A percentile compares a stretch with the other conserved stretches of the same genome.
These are phyloP conservation scores for Pheucticus melanocephalus DNA, from an alignment of 2,113 vertebrate genomes.

Conservation along the genomic window DNA sequence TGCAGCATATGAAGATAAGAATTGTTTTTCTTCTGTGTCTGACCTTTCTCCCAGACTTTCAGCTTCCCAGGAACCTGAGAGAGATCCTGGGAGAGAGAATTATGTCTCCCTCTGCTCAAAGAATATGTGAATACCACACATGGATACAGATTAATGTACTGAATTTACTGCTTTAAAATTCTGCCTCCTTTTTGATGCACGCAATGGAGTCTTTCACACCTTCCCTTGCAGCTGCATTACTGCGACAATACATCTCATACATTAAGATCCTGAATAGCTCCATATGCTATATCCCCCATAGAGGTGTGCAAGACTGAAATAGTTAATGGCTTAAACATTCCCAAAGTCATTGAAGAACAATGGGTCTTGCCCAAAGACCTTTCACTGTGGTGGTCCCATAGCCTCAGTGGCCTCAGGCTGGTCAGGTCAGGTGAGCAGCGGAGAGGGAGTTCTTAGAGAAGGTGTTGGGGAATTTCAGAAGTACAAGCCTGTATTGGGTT, in stretches of 20 bases:
- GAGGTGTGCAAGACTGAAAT: neutral
- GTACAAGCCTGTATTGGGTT: neutral
- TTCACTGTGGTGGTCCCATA: neutral
- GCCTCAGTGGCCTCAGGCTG: neutral
- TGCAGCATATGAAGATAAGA: no score
- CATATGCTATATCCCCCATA: accelerated
- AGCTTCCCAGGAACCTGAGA: no score
- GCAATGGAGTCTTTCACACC: neutral
- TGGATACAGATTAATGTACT: neutral
- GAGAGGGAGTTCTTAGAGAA: neutral
- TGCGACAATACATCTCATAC: neutral
- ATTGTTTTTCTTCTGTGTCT: no score
- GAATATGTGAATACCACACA: no score
- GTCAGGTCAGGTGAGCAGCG: accelerated
- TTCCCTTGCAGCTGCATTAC: neutral
- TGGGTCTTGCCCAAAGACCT: neutral
- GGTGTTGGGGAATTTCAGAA: neutral
- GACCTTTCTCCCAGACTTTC: no score
- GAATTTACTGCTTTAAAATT: neutral
- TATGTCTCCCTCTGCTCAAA: no score
- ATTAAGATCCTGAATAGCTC: neutral
- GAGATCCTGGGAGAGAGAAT: no score
- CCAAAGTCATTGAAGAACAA: neutral
- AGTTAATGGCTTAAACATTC: neutral
- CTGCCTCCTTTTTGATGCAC: neutral